Evolutionary conservation across 2,113 vertebrate genomes (phyloP).

Genomic region (Piprites chloris): DNA sequence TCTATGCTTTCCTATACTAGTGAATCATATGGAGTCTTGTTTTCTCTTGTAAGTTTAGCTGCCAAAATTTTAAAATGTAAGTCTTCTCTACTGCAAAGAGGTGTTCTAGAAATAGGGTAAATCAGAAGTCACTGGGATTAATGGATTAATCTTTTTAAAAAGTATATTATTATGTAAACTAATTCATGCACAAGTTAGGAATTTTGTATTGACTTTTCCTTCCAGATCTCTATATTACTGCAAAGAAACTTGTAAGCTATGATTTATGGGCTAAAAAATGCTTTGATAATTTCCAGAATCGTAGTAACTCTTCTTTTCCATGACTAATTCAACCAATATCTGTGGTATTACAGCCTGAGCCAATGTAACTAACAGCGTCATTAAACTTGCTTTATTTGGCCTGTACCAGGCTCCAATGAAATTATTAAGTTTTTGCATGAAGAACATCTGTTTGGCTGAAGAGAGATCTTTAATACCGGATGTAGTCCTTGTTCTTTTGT

Average conservation of each 20-base stretch:
- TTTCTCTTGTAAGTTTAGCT: background rate
- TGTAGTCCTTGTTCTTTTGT: background rate
- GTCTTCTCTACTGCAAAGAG: background rate
- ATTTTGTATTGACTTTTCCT: background rate
- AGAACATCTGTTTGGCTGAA: background rate
- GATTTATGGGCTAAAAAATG: background rate
- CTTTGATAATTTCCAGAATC: background rate
- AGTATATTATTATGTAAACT: background rate
- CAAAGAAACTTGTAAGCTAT: background rate
- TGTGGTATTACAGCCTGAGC: background rate
- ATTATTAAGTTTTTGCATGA: background rate
- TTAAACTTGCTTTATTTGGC: background rate
- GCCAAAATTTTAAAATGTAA: background rate
- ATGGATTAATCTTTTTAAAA: background rate
- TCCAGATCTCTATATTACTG: background rate
- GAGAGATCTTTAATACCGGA: background rate
- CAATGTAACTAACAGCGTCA: background rate
- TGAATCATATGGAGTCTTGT: background rate
- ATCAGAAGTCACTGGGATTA: background rate
- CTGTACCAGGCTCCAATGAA: background rate
- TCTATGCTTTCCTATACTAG: background rate
- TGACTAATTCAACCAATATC: background rate
- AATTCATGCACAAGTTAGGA: background rate
- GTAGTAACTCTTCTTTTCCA: background rate
- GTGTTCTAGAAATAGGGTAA: background rate